These are phyloP conservation scores for Tenrec ecaudatus DNA, from an alignment of 2,113 vertebrate species.

Conservation along the genomic window DNA sequence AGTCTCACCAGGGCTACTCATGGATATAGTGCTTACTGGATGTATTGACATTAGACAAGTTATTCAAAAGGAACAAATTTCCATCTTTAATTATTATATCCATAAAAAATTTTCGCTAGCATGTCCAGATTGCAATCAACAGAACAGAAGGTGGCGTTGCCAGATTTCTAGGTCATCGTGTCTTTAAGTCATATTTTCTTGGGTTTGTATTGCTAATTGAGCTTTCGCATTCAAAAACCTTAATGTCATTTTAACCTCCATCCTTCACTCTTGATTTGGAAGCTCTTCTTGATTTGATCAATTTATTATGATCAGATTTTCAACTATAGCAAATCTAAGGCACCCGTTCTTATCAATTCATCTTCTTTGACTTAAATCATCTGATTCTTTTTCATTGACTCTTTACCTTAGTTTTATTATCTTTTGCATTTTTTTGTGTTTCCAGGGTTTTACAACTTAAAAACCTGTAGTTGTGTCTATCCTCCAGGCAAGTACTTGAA, in stretches of 20 bases:
- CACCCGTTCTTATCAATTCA: neutral
- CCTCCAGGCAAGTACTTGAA: neutral
- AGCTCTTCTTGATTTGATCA: neutral
- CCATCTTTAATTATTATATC: neutral
- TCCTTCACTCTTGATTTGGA: conserved; percentile 25
- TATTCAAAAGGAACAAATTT: neutral
- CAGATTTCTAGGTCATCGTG: neutral
- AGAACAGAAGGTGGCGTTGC: neutral
- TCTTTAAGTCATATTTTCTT: conserved; percentile 42
- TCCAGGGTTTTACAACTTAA: neutral
- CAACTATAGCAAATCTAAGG: neutral
- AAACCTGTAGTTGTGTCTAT: neutral
- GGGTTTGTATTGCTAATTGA: conserved; percentile 43
- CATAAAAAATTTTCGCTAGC: conserved; percentile 22
- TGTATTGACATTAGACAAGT: neutral
- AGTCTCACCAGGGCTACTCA: neutral
- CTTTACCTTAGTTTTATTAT: neutral
- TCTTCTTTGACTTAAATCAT: too few species aligned
- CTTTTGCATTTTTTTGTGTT: neutral
- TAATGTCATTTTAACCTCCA: conserved; percentile 46
- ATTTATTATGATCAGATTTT: neutral
- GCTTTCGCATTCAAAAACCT: neutral
- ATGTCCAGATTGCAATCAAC: conserved; percentile 17
- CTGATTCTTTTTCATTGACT: neutral
- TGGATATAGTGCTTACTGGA: neutral